phyloP scores from a whole-genome alignment of 2,888 invertebrate species.

The Silvanus unidentatus region DNA sequence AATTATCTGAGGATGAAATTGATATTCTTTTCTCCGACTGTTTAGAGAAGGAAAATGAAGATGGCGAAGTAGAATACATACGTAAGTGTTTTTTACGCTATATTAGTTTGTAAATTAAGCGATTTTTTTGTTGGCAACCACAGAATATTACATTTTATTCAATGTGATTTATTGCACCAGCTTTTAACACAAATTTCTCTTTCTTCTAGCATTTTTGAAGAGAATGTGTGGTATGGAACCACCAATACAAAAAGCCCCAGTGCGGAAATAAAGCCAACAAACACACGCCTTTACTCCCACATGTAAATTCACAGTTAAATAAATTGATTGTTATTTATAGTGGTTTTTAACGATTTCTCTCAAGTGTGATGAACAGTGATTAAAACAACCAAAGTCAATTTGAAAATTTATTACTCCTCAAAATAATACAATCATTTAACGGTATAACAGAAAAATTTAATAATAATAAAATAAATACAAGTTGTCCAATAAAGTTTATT shows the following conservation, averaged over 20 bases:
- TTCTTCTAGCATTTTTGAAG: slow-evolving; percentile 73
- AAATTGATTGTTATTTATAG: too few relatives aligned
- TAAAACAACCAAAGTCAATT: too few relatives aligned
- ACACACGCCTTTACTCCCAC: too few relatives aligned
- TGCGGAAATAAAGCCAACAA: not conserved
- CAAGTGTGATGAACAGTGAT: too few relatives aligned
- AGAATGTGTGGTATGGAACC: slow-evolving; percentile 68
- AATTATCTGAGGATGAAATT: slow-evolving; percentile 70
- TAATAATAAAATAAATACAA: slow-evolving; percentile 25
- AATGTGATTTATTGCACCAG: too few relatives aligned
- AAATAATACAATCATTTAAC: too few relatives aligned
- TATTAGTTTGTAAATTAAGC: too few relatives aligned
- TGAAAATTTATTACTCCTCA: too few relatives aligned
- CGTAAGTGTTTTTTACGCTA: too few relatives aligned
- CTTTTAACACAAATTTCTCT: not conserved
- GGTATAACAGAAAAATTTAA: slow-evolving; percentile 4
- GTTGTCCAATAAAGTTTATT: slow-evolving; percentile 13
- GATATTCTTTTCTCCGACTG: slow-evolving; percentile 77
- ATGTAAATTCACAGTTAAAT: too few relatives aligned
- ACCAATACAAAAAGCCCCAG: slow-evolving; percentile 22
- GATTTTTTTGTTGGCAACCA: slow-evolving; percentile 6
- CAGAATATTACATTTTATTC: too few relatives aligned
- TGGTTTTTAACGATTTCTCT: too few relatives aligned
- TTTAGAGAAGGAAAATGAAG: slow-evolving; percentile 87
- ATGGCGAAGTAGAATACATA: slow-evolving; percentile 86